A percentile compares a stretch with the other conserved stretches of the same genome.
phyloP scores from a whole-genome alignment of 2,888 invertebrate species.

The Coenonympha glycerion region DNA sequence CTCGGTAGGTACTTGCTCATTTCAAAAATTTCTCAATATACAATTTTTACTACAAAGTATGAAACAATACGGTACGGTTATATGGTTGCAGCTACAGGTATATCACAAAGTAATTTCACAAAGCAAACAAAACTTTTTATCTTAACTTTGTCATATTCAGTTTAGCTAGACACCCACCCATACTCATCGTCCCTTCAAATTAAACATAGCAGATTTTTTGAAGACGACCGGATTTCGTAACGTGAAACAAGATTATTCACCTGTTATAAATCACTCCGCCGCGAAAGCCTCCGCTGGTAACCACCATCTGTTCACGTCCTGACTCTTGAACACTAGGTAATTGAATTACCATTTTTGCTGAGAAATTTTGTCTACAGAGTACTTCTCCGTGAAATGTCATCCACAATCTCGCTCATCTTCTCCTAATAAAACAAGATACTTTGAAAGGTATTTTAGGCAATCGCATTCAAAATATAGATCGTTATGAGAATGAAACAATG shows the following conservation, averaged over 20 bases:
- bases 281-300: slow-evolving; percentile 21
- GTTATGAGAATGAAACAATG: no score
- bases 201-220: slow-evolving; percentile 35
- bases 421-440: no score
- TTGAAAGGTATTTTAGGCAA: no score
- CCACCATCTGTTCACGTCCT: slow-evolving; percentile 51
- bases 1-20: no score
- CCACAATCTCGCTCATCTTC: no score
- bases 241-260: slow-evolving; percentile 58
- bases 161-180: slow-evolving; percentile 30
- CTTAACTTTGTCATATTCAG: neutral
- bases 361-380: slow-evolving; percentile 4
- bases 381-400: no score
- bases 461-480: no score
- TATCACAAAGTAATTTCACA: no score
- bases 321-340: slow-evolving; percentile 44
- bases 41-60: no score
- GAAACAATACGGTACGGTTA: no score
- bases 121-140: neutral
- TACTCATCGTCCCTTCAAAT: slow-evolving; percentile 42
- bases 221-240: slow-evolving; percentile 54
- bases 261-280: slow-evolving; percentile 57
- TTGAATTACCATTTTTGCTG: slow-evolving; percentile 53
- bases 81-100: no score
- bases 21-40: no score